These are phyloP conservation scores for Scortum barcoo DNA, from an alignment of 2,113 vertebrate species.

Conservation along the genomic window DNA sequence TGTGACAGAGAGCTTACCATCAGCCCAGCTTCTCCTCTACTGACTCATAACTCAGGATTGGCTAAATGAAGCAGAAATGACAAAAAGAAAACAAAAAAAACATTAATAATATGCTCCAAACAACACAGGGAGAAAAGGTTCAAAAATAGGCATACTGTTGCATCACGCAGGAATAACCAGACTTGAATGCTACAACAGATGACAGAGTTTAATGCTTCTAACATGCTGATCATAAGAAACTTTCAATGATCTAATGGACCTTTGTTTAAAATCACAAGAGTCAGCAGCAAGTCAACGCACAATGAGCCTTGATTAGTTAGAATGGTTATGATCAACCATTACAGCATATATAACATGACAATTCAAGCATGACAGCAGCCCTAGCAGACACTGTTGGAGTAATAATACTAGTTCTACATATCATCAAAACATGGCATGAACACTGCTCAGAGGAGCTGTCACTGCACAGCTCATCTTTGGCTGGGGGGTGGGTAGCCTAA, in stretches of 20 bases:
- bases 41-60: slow-evolving; percentile 78
- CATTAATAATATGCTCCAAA: slow-evolving; percentile 10
- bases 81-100: slow-evolving; percentile 20
- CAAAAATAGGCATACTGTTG: neutral
- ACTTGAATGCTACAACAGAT: neutral
- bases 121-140: neutral
- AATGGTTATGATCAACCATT: slow-evolving; percentile 3
- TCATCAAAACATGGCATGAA: slow-evolving; percentile 13
- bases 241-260: slow-evolving; percentile 8
- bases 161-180: neutral
- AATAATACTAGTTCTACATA: neutral
- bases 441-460: slow-evolving; percentile 21
- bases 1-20: slow-evolving; percentile 84
- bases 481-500: neutral
- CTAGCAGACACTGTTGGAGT: neutral
- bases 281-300: neutral
- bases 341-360: slow-evolving; percentile 6
- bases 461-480: slow-evolving; percentile 27
- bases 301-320: neutral
- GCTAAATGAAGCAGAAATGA: slow-evolving; percentile 74
- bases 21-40: slow-evolving; percentile 83
- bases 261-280: slow-evolving; percentile 26
- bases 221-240: slow-evolving; percentile 17
- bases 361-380: slow-evolving; percentile 34
- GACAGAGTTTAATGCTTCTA: slow-evolving; percentile 21